Evolutionary conservation across 2,888 invertebrate species (phyloP), one percentile per base, ranked within the genome.

Genomic region (Dimorphilus gyrociliatus): DNA sequence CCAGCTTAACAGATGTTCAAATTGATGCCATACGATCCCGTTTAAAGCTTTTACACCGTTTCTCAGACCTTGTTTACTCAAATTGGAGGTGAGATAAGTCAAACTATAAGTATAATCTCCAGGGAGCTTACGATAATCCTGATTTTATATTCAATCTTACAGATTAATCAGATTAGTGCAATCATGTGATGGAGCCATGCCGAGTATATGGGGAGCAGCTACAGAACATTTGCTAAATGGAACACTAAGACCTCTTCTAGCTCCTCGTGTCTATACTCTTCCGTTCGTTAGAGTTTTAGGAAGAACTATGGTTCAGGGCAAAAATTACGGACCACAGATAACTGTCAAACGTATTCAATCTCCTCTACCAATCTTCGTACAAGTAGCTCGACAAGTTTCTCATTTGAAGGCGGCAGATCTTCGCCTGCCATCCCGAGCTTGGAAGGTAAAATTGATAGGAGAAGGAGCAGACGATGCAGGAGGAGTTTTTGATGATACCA

Each of bases 381-480:
- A 74, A 59, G 68, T 73, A 21, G 72, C 72, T 1, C 66, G 69
- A 37, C 73, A 74, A 56, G 72, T 74, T 21, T 69, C 72, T 1
- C 67, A 68, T 34, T 63, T 73, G 47, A 65, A 67, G 34, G 64
- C 71, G 1, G 61, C 66, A 23, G 72, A 73, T 31, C 55, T 74
- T 23, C 51, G 73, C 14, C 55, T 74, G 19, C 73, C 73, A 3
- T 70, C 72, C 1, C 53, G 74, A 27, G 73, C 74, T 2, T 74
- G 74, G 74, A 74, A 74, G 57, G 69, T 70, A n/a, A 73, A 73
- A 51, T 55, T 74, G 18, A 66, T 74, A 5, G 73, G 73, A 0
- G 74, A 74, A 55, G 74, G 73, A 1, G 74, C 74, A 0, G 74
- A 74, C 50, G 74, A 74, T 55, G 74, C 74, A 2, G 74, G 74